phyloP scores from a whole-genome alignment of 2,888 invertebrate genomes.

The Macrophya alboannulata region DNA sequence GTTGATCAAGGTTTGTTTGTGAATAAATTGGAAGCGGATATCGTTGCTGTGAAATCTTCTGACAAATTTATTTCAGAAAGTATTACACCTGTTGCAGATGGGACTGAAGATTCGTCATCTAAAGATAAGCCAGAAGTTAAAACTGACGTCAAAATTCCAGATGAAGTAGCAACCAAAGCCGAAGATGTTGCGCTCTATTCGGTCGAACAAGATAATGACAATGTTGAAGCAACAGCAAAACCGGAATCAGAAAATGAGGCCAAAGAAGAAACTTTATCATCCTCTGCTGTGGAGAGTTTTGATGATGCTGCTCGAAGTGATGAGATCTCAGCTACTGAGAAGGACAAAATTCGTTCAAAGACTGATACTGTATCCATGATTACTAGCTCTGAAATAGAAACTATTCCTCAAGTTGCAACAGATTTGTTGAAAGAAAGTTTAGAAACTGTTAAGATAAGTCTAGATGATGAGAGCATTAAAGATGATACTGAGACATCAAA shows the following conservation, averaged over 20 bases:
- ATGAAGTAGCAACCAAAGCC: background rate
- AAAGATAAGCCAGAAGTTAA: background rate
- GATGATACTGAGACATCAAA: background rate
- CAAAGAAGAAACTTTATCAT: background rate
- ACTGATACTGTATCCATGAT: background rate
- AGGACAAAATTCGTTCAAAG: background rate
- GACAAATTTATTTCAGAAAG: background rate
- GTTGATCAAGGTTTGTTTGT: background rate
- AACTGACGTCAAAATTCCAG: background rate
- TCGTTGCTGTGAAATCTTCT: background rate
- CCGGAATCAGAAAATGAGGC: background rate
- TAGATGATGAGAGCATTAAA: background rate
- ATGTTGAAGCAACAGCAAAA: background rate
- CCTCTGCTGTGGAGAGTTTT: background rate
- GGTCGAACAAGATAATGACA: background rate
- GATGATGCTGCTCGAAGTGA: background rate
- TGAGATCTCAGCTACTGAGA: background rate
- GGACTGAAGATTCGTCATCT: background rate
- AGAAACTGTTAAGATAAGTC: background rate
- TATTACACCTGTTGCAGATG: background rate
- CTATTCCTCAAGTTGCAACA: slow-evolving; percentile 17
- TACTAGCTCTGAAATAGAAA: background rate
- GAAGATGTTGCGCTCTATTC: background rate
- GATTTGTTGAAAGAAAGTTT: background rate
- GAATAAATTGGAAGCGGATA: background rate